Evolutionary conservation across 2,113 vertebrate genomes (phyloP).

Genomic region (Sceloporus undulatus): DNA sequence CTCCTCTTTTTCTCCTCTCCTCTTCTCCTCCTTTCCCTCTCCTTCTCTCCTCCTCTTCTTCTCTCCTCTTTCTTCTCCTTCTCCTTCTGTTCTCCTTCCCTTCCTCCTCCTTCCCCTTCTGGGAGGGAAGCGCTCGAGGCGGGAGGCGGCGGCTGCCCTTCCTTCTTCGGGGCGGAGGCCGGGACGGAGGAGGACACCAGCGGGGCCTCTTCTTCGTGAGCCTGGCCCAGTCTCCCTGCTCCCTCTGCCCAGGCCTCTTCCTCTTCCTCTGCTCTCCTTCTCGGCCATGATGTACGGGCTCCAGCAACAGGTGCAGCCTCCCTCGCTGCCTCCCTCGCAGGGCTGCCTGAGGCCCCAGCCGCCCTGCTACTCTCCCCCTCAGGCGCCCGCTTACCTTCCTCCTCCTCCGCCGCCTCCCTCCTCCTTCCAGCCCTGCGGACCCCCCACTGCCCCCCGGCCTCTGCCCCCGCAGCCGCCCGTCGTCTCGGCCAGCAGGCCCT

Average conservation of each 20-base stretch:
- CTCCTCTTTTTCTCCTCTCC: too few relatives aligned
- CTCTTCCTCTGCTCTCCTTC: neutral
- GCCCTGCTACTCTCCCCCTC: conserved; percentile 53
- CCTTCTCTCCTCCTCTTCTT: too few relatives aligned
- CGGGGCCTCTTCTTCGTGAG: conserved; percentile 9
- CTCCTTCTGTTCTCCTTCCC: neutral
- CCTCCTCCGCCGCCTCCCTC: neutral
- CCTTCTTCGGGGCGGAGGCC: too few relatives aligned
- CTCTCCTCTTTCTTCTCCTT: too few relatives aligned
- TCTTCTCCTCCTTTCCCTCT: too few relatives aligned
- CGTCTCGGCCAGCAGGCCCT: neutral
- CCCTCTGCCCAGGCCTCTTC: neutral
- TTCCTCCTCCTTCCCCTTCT: too few relatives aligned
- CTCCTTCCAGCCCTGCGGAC: neutral
- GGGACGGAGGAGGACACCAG: neutral
- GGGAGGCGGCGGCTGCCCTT: neutral
- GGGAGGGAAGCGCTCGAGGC: neutral
- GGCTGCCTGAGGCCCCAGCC: conserved; percentile 55
- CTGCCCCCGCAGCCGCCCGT: neutral
- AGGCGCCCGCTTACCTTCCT: too few relatives aligned
- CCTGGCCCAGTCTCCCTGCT: neutral
- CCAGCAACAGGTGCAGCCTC: conserved; percentile 59
- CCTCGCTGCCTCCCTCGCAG: conserved; percentile 38
- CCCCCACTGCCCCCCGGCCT: neutral
- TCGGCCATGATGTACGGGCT: conserved; percentile 59